Evolutionary conservation across 2,113 vertebrate genomes (phyloP).

Genomic region (Poicephalus meyeri): DNA sequence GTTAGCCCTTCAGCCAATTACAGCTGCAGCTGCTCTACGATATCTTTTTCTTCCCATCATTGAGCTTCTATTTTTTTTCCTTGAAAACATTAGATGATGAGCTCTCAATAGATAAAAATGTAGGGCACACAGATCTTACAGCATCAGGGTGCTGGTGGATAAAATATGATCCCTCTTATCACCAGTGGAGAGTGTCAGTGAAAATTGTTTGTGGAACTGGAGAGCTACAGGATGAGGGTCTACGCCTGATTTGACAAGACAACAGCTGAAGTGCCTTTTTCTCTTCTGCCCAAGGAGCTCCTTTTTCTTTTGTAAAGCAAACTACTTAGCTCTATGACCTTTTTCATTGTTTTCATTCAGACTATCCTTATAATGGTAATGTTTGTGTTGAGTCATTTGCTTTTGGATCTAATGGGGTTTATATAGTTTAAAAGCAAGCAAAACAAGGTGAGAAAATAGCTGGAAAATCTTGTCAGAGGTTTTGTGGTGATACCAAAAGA

Average conservation of each 20-base stretch:
- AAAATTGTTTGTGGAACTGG: neutral
- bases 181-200: neutral
- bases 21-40: slow-evolving; percentile 33
- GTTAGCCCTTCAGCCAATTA: slow-evolving; percentile 57
- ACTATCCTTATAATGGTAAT: neutral
- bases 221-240: neutral
- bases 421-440: neutral
- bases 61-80: neutral
- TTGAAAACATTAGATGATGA: slow-evolving; percentile 12
- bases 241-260: neutral
- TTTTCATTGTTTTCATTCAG: neutral
- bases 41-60: slow-evolving; percentile 20
- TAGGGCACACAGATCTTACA: neutral
- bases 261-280: neutral
- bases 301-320: neutral
- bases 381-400: neutral
- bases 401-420: neutral
- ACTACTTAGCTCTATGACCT: neutral
- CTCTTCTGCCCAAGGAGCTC: neutral
- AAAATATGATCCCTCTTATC: neutral
- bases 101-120: neutral
- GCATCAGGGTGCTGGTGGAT: neutral
- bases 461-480: neutral
- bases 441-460: neutral
- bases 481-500: neutral